Evolutionary conservation across 2,797 vertebrate species (phyloP), one percentile per base, ranked within the genome.

Genomic region (Thamnophis elegans): DNA sequence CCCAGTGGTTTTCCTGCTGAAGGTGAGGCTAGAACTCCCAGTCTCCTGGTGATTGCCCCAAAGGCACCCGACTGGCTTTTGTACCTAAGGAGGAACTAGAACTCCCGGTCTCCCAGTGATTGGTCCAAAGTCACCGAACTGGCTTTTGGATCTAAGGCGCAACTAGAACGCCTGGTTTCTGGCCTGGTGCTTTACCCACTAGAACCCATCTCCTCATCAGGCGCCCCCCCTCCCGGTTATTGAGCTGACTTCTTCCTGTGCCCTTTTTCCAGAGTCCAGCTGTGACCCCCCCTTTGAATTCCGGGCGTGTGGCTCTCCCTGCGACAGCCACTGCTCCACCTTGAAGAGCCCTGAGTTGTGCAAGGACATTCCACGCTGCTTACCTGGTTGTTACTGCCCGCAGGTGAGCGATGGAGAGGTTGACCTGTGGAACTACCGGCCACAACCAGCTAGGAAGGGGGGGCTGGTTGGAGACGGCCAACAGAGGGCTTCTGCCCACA

Each of bases 311-410:
- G 98, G 98, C 2, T 95, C 96, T 0, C 98, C 98, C 32, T 99
- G 99, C 91, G 95, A 98, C n/a, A 97, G 98, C 90, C 98, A 98
- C 88, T 99, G 99, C 95, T 95, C 96, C 16, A 97, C 98, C 62
- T 95, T 91, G 86, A 96, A 95, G 65, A 96, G 85, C 22, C 68
- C 1, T 1, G 95, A 96, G 36, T 95, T 96, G 62, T 99, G 98
- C 95, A 92, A 87, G 4, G 97, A 96, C 3, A 95, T 95, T 55
- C 95, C 92, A 0, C 95, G 96, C 59, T 99, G 99, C 92, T 97
- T 97, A 25, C 97, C 98, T 0, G 98, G 98, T 91, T 99, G 99
- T 95, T 99, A 98, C 97, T 99, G 99, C 95, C 98, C 98, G 0
- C 93, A 98, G 98, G 98, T 99, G 93, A 53, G 42, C 13, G 1